Evolutionary conservation across 2,888 invertebrate genomes (phyloP).

Genomic region (Phortica okadai): DNA sequence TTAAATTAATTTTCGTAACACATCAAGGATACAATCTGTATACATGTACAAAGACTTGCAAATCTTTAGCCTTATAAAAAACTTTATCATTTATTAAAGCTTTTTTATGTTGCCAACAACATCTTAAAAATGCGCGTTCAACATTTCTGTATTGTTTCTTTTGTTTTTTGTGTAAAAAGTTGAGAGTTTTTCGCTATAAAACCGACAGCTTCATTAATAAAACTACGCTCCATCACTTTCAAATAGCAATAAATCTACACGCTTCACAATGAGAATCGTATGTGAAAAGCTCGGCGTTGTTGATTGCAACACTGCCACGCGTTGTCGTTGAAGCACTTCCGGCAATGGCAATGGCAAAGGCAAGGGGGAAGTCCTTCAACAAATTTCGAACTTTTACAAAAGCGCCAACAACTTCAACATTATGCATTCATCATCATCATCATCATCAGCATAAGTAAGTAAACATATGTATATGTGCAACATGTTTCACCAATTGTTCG

Average conservation of each 20-base stretch:
- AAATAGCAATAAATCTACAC: conserved; percentile 10
- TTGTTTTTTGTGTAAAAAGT: no score
- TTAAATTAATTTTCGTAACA: background rate
- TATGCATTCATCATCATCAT: conserved; percentile 7
- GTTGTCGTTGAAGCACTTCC: background rate
- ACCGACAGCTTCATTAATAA: background rate
- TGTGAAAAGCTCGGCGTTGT: background rate
- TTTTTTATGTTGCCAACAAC: no score
- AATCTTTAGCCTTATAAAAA: no score
- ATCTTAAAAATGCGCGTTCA: no score
- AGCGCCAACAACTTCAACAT: background rate
- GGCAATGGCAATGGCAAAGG: background rate
- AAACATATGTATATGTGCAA: no score
- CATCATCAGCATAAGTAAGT: background rate
- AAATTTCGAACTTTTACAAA: background rate
- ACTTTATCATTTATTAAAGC: no score
- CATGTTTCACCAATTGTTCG: background rate
- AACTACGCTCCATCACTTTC: conserved; percentile 5
- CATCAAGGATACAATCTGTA: no score
- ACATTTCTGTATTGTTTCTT: no score
- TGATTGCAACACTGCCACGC: background rate
- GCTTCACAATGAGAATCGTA: background rate
- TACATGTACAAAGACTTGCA: no score
- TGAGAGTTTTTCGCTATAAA: no score
- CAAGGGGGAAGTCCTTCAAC: background rate